Evolutionary conservation across 2,113 vertebrate genomes (phyloP).

Genomic region (Dermatemys mawii): DNA sequence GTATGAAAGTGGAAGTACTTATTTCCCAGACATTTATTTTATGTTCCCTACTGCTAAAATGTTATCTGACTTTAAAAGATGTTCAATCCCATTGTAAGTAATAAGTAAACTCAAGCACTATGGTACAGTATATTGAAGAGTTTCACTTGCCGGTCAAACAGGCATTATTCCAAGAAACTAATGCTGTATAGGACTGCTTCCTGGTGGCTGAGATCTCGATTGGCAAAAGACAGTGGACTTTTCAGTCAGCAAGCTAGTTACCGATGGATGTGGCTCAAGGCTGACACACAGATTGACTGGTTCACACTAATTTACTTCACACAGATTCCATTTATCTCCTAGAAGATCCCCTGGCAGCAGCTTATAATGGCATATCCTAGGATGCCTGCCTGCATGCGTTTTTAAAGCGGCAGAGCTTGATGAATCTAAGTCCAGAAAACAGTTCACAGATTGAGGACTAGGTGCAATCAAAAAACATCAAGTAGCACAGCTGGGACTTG

Average conservation of each 20-base stretch:
- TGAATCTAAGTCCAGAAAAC: slow-evolving; percentile 82
- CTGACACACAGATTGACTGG: slow-evolving; percentile 86
- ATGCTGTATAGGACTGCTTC: slow-evolving; percentile 64
- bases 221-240: slow-evolving; percentile 73
- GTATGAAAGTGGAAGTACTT: slow-evolving; percentile 49
- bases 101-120: slow-evolving; percentile 57
- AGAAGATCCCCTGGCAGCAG: slow-evolving; percentile 85
- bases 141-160: slow-evolving; percentile 59
- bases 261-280: slow-evolving; percentile 80
- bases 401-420: slow-evolving; percentile 81
- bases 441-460: slow-evolving; percentile 81
- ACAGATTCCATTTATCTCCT: slow-evolving; percentile 87
- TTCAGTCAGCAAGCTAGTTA: slow-evolving; percentile 79
- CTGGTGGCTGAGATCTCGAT: slow-evolving; percentile 66
- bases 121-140: slow-evolving; percentile 3
- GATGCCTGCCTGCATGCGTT: slow-evolving; percentile 79
- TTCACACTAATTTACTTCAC: slow-evolving; percentile 89
- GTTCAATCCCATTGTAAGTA: slow-evolving; percentile 53
- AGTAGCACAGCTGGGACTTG: slow-evolving; percentile 81
- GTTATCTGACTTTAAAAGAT: slow-evolving; percentile 66
- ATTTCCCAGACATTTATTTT: slow-evolving; percentile 60
- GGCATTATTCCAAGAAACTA: slow-evolving; percentile 54
- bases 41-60: slow-evolving; percentile 62
- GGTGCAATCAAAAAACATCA: slow-evolving; percentile 81
- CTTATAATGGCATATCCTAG: slow-evolving; percentile 85